Evolutionary conservation across 2,797 vertebrate genomes (phyloP).

Genomic region (Petrocephalus sullivani): DNA sequence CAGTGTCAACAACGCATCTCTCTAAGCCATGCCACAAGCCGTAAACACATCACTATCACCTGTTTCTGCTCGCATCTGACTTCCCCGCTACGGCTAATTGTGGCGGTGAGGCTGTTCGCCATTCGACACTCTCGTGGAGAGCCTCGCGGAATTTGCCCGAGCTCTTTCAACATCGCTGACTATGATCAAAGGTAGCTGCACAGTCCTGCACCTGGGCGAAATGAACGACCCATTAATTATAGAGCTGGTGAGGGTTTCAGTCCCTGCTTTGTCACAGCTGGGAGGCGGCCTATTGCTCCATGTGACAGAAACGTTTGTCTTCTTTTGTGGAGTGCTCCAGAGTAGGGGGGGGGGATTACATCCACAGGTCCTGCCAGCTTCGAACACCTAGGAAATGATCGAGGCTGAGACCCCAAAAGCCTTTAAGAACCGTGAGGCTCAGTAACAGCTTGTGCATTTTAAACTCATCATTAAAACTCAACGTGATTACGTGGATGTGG

Average conservation of each 20-base stretch:
- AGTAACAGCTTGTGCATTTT: background rate
- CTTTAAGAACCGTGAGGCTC: background rate
- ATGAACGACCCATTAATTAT: background rate
- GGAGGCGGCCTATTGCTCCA: background rate
- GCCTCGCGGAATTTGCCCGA: background rate
- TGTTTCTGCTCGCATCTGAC: background rate
- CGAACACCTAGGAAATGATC: background rate
- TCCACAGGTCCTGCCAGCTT: background rate
- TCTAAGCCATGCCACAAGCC: background rate
- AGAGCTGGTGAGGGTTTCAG: background rate
- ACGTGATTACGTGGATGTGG: background rate
- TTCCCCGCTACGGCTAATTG: background rate
- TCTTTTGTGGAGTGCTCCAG: background rate
- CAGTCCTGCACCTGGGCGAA: background rate
- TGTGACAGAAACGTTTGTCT: background rate
- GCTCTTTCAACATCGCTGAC: constrained; percentile 18
- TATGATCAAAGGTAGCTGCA: constrained; percentile 19
- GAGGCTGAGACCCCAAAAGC: background rate
- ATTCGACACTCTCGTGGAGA: background rate
- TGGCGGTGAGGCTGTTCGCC: constrained; percentile 12
- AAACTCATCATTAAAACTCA: background rate
- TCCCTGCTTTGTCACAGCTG: background rate
- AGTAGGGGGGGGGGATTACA: background rate
- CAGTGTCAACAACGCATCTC: background rate
- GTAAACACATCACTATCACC: background rate